Percentiles rank a stretch among this genome's conserved stretches.
phyloP scores from a whole-genome alignment of 2,888 invertebrate species.

The Syritta pipiens region DNA sequence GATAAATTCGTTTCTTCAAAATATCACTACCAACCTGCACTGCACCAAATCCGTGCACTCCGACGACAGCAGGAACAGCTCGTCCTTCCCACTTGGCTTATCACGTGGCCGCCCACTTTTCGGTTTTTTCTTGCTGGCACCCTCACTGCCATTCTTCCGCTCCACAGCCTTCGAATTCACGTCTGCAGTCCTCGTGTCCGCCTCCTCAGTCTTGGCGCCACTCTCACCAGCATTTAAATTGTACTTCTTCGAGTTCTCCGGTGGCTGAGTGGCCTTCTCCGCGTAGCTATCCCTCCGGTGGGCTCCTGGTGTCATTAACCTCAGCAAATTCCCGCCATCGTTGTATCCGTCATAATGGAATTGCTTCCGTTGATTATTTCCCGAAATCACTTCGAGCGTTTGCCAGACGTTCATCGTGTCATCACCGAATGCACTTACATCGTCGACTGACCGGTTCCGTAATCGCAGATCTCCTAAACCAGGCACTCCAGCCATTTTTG shows the following conservation, averaged over 20 bases:
- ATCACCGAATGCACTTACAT: slow-evolving; percentile 75
- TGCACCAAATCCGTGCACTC: slow-evolving; percentile 76
- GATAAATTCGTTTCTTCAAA: too few relatives aligned
- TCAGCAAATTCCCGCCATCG: slow-evolving; percentile 74
- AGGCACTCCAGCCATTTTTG: slow-evolving; percentile 31
- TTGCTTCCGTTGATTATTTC: slow-evolving; percentile 73
- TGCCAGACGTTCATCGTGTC: slow-evolving; percentile 79
- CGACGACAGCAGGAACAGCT: slow-evolving; percentile 73
- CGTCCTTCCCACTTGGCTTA: slow-evolving; percentile 66
- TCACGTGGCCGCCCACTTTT: slow-evolving; percentile 11
- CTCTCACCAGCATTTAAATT: slow-evolving; percentile 29
- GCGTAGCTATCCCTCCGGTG: slow-evolving; percentile 75
- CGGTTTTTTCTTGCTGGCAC: neutral
- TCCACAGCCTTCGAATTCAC: neutral
- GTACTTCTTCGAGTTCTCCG: slow-evolving; percentile 41
- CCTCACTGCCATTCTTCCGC: neutral
- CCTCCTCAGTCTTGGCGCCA: slow-evolving; percentile 1
- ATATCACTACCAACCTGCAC: slow-evolving; percentile 76
- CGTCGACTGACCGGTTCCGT: slow-evolving; percentile 76
- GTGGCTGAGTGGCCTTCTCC: slow-evolving; percentile 70
- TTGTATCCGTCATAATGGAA: slow-evolving; percentile 77
- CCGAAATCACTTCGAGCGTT: slow-evolving; percentile 76
- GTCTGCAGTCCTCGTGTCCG: neutral
- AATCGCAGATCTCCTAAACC: slow-evolving; percentile 24
- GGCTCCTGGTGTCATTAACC: slow-evolving; percentile 73